A percentile compares a stretch with the other conserved stretches of the same genome.
phyloP scores from a whole-genome alignment of 2,888 invertebrate species.

The Encarsia formosa region DNA sequence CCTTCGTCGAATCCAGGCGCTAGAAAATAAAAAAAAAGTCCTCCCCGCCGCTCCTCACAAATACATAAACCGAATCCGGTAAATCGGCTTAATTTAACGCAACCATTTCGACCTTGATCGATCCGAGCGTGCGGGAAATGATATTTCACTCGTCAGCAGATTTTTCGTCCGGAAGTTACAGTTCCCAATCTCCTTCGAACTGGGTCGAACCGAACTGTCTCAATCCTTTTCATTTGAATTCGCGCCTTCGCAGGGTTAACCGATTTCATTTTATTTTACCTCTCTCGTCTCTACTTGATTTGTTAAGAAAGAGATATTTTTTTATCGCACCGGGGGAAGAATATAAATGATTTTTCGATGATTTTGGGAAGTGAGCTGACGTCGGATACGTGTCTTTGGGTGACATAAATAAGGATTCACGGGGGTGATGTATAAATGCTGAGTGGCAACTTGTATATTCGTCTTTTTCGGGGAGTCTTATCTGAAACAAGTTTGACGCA shows the following conservation, averaged over 20 bases:
- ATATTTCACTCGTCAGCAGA: conserved; percentile 15
- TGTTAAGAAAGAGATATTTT: neutral
- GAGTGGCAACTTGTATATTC: too few relatives aligned
- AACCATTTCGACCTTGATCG: too few relatives aligned
- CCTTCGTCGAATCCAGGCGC: conserved; percentile 5
- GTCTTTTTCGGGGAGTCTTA: too few relatives aligned
- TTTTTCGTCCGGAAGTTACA: conserved; percentile 30
- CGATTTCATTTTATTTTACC: too few relatives aligned
- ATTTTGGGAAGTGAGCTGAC: conserved; percentile 6
- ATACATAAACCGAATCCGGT: neutral
- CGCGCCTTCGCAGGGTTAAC: neutral
- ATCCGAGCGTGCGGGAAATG: neutral
- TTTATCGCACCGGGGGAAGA: conserved; percentile 1
- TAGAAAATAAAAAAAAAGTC: neutral
- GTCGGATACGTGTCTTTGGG: too few relatives aligned
- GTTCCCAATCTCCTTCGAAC: conserved; percentile 33
- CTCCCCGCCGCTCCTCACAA: neutral
- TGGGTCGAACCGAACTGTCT: conserved; percentile 22
- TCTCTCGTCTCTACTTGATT: neutral
- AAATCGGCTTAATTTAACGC: conserved; percentile 20
- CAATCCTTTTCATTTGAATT: conserved; percentile 26
- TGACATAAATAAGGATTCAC: too few relatives aligned
- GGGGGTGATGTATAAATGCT: too few relatives aligned
- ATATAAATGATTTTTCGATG: conserved; percentile 20
- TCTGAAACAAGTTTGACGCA: too few relatives aligned